Evolutionary conservation across 1,140 invertebrate genomes (phyloP), one percentile per base, ranked within the genome.

Genomic region (Zaprionus taronus): DNA sequence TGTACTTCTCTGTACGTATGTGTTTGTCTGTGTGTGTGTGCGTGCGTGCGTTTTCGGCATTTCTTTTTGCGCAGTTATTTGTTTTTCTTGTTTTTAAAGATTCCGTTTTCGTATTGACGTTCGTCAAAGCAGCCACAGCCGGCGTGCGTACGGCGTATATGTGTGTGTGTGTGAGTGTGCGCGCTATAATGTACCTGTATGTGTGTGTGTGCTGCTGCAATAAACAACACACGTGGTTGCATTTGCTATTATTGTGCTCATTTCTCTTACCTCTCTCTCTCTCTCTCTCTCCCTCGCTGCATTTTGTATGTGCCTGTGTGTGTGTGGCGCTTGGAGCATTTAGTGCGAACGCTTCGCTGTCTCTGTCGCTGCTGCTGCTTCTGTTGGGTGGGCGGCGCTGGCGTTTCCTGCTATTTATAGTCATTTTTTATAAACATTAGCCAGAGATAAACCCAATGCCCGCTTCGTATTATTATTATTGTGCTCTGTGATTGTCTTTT

Each of bases 221-320:
- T 87, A 89, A 89, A 87, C 80, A 87, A 84, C 81, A 87, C 84
- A 87, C 84, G 84, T 87, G 84, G 84, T 87, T 87, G 84, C 84
- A 87, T 65, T 84, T 81, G 31, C 69, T 81, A 79, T 72, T 73
- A 72, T 72, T 67, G 56, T 57, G 31, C 57, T 62, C 28, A 38
- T 63, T 75, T 41, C 76, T 51, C 76, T 55, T 31, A 51, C 72
- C 51, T 34, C 28, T 71, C 28, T 67, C 51, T 34, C 28, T 71
- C 34, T 34, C 38, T n/a, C n/a, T 47, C 71, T 47, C 61, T 55
- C 26, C 51, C 57, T 47, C 72, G 22, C 58, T 74, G 60, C 62
- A 70, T 22, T 69, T 41, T 9, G 7, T 47, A 20, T 47, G 55
- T 65, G 51, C 57, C 49, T 77, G 36, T 76, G 57, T 62, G 55